Conservation (phyloP, 1,140 invertebrate species). For the Drosophila pectinifera region DNA sequence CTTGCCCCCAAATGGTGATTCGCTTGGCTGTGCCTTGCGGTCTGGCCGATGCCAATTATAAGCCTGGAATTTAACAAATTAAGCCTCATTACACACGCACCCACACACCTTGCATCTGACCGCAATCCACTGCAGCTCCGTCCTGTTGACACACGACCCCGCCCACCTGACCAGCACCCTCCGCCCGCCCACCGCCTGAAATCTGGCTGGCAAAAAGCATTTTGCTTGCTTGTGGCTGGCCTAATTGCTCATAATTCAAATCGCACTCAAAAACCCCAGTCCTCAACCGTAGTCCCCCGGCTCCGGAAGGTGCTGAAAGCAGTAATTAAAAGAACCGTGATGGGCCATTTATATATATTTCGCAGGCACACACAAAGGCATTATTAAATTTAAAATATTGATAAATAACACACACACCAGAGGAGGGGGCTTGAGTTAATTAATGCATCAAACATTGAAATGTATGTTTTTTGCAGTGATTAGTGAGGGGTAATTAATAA, state of each 20-base stretch:
- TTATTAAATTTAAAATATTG: slow-evolving; percentile 14
- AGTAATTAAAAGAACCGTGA: slow-evolving; percentile 29
- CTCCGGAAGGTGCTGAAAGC: slow-evolving; percentile 9
- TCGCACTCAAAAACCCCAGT: not conserved
- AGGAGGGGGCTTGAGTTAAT: not conserved
- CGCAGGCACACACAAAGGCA: not conserved
- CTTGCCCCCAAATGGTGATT: slow-evolving; percentile 44
- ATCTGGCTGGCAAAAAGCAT: slow-evolving; percentile 34
- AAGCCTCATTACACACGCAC: slow-evolving; percentile 71
- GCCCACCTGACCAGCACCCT: slow-evolving; percentile 1
- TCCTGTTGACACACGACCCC: slow-evolving; percentile 75
- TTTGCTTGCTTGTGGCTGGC: slow-evolving; percentile 65
- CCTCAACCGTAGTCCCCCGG: not conserved
- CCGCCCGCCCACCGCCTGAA: slow-evolving; percentile 1
- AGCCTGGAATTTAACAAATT: slow-evolving; percentile 82
- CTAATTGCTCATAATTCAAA: slow-evolving; percentile 78
- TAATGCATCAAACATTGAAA: slow-evolving; percentile 1
- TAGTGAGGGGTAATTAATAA: not conserved
- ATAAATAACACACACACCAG: not conserved
- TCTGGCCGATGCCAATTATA: slow-evolving; percentile 74
- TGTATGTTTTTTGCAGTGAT: not conserved
- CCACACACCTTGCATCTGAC: slow-evolving; percentile 32
- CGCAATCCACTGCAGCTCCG: slow-evolving; percentile 66
- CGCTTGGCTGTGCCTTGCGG: slow-evolving; percentile 65
- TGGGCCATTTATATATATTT: slow-evolving; percentile 13